Evolutionary conservation across 2,888 invertebrate species (phyloP), one percentile per base, ranked within the genome.

Genomic region (Cheilosia impressa): DNA sequence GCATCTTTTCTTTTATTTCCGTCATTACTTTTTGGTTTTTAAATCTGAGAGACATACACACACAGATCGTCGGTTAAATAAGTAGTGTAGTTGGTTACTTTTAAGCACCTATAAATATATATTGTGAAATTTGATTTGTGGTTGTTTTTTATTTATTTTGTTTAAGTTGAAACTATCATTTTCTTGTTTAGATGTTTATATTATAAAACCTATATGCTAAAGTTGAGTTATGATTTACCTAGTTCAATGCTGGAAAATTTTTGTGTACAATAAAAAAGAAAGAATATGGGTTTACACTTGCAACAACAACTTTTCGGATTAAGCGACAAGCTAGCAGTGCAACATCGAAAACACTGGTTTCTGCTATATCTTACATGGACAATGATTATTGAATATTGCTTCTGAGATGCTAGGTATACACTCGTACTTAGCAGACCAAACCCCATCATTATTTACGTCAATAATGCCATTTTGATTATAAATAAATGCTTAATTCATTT

Each of bases 31-130:
- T 85, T 85, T 81, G 80, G 66, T 73, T 81, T 76, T 50, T 75
- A 45, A 57, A 81, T 87, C 75, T 80, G 81, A 88, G 87, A 87
- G 88, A 87, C 87, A 85, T 87, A 87, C 87, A 88, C 88, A 88
- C 88, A 89, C 88, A 88, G 88, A 88, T 88, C 89, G 55, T 89
- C 89, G 88, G 87, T 87, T 88, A 88, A 87, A 87, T 84, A 82
- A 81, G 84, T 81, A 85, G 85, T 85, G 80, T 80, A 80, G 85
- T 85, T 77, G 85, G 85, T 77, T 72, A 81, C 80, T 85, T 76
- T 84, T 72, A 85, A 85, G 85, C 80, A 85, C 85, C 85, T 85
- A 85, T 85, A 85, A 85, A 85, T 85, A 85, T 84, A 84, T 85
- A 85, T 85, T 80, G 85, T 85, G 85, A 85, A 76, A 85, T 80